Conservation (phyloP, 2,113 vertebrate genomes). For the Daboia siamensis region DNA sequence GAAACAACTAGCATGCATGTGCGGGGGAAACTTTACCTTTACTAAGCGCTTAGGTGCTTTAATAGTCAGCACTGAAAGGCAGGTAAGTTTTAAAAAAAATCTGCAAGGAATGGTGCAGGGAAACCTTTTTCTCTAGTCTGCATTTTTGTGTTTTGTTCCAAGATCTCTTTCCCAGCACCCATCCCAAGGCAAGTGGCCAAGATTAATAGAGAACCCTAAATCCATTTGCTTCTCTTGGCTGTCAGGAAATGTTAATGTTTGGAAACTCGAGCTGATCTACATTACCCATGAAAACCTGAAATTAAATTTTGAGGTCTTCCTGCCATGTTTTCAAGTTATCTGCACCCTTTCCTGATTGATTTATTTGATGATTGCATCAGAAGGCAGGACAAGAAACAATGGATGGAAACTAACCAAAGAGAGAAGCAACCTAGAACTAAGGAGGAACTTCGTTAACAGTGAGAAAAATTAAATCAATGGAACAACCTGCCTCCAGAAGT, state of each 20-base stretch:
- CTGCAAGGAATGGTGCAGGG: neutral
- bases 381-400: neutral
- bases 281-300: neutral
- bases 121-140: neutral
- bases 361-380: neutral
- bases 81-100: neutral
- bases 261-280: neutral
- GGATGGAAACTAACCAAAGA: neutral
- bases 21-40: no score
- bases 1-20: no score
- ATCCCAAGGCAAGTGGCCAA: neutral
- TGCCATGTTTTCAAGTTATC: neutral
- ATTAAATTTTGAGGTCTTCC: neutral
- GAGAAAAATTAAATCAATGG: neutral
- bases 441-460: neutral
- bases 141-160: neutral
- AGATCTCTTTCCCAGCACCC: neutral
- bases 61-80: neutral
- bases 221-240: neutral
- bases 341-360: neutral
- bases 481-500: neutral
- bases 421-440: neutral
- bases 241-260: neutral
- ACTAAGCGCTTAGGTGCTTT: neutral
- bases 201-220: neutral